phyloP scores from a whole-genome alignment of 2,888 invertebrate genomes.

The Ganaspis brasiliensis region DNA sequence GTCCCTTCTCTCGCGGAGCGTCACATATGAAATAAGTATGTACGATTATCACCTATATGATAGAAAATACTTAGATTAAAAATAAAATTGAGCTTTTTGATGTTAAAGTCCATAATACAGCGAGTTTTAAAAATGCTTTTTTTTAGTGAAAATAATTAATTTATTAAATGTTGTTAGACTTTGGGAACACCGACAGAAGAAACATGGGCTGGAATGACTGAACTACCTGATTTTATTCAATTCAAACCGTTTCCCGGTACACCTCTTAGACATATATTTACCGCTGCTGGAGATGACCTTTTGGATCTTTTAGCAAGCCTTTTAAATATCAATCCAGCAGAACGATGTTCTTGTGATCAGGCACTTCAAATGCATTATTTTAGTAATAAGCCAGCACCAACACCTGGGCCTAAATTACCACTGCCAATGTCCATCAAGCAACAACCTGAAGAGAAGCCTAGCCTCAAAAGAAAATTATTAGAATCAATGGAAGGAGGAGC shows the following conservation, averaged over 20 bases:
- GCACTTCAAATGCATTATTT: constrained; percentile 96
- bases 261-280: constrained; percentile 95
- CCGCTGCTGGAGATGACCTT: constrained; percentile 96
- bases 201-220: constrained; percentile 93
- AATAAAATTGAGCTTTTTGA: no score
- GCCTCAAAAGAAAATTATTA: constrained; percentile 89
- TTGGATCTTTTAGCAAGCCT: constrained; percentile 90
- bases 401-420: constrained; percentile 91
- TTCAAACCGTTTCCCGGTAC: constrained; percentile 94
- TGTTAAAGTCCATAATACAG: no score
- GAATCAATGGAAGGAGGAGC: constrained; percentile 88
- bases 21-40: no score
- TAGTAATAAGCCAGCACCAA: constrained; percentile 93
- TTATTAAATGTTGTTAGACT: constrained; percentile 66
- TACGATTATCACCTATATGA: no score
- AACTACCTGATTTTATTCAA: constrained; percentile 94
- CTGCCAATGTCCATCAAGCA: constrained; percentile 86
- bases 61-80: no score
- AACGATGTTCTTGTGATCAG: constrained; percentile 90
- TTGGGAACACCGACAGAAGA: constrained; percentile 96
- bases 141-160: not conserved
- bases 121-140: no score
- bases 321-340: constrained; percentile 91
- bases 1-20: no score
- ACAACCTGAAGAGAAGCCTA: constrained; percentile 85